Evolutionary conservation across 2,888 invertebrate species (phyloP).

Genomic region (Cartodere bifasciata): DNA sequence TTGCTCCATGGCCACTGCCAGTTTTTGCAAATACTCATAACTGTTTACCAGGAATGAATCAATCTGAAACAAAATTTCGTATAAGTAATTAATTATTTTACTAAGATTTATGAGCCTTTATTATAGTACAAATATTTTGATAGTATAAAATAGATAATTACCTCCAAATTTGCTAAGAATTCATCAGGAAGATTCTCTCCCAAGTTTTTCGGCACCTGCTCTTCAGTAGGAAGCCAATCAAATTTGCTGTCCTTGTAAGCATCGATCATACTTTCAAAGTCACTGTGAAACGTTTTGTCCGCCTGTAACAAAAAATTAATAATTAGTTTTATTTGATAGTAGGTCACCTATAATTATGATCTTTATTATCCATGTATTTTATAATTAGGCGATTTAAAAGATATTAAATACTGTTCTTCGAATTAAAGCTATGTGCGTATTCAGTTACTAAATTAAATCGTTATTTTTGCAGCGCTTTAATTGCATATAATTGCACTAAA

Average conservation of each 20-base stretch:
- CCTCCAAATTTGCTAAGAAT: slow-evolving; percentile 35
- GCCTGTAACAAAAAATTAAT: slow-evolving; percentile 34
- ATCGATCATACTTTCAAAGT: slow-evolving; percentile 32
- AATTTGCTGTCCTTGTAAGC: slow-evolving; percentile 35
- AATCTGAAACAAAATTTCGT: slow-evolving; percentile 35
- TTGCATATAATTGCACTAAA: no score
- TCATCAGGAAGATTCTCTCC: slow-evolving; percentile 32
- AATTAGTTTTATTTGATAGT: slow-evolving; percentile 5
- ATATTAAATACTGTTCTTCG: no score
- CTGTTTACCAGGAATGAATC: slow-evolving; percentile 42
- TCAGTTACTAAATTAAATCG: no score
- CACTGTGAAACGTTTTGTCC: slow-evolving; percentile 33
- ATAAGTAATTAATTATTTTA: slow-evolving; percentile 4
- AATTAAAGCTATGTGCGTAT: no score
- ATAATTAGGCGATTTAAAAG: no score
- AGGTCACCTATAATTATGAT: not conserved
- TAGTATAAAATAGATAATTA: slow-evolving; percentile 28
- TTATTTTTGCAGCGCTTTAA: no score
- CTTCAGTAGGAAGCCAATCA: slow-evolving; percentile 38
- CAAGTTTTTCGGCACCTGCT: slow-evolving; percentile 38
- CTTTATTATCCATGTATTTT: no score
- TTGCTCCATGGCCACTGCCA: slow-evolving; percentile 57
- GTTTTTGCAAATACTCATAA: slow-evolving; percentile 55
- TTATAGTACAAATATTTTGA: no score
- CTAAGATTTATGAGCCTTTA: no score